A percentile compares a stretch with the other conserved stretches of the same genome.
Evolutionary conservation across 1,140 invertebrate species (phyloP).

Genomic region (Arion vulgaris): DNA sequence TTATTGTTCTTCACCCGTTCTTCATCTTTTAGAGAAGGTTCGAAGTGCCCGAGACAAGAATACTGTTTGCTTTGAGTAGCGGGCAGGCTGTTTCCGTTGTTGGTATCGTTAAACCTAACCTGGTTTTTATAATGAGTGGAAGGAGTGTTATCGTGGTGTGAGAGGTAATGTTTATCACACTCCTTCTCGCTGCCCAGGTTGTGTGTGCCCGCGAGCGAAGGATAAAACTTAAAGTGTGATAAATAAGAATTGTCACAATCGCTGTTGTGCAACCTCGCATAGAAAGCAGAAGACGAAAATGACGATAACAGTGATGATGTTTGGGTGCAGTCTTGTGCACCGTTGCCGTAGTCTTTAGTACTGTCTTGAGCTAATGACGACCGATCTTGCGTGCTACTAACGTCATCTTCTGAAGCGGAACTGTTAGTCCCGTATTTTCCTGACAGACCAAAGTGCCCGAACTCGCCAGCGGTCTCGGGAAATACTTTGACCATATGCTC

Average conservation of each 20-base stretch:
- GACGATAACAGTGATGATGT: not conserved
- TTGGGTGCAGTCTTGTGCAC: not conserved
- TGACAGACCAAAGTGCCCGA: not conserved
- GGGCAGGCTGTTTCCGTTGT: not conserved
- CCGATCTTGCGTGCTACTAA: not conserved
- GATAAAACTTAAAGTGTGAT: conserved; percentile 22
- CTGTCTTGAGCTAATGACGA: not conserved
- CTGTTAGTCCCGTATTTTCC: conserved; percentile 2
- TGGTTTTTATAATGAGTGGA: not conserved
- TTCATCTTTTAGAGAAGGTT: not conserved
- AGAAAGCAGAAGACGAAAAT: conserved; percentile 13
- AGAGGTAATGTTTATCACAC: not conserved
- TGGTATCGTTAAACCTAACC: not conserved
- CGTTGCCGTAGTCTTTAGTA: conserved; percentile 3
- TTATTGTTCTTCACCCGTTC: conserved; percentile 23
- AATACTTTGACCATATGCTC: conserved; percentile 28
- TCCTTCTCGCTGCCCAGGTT: conserved; percentile 3
- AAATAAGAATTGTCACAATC: conserved; percentile 3
- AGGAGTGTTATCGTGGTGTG: not conserved
- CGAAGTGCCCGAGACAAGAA: not conserved
- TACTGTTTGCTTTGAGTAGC: not conserved
- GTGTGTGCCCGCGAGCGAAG: not conserved
- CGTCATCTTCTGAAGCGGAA: not conserved
- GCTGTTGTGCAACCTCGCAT: conserved; percentile 14
- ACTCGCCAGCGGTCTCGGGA: conserved; percentile 1